Conservation (phyloP, 2,797 vertebrate species). For the Tapera naevia region DNA sequence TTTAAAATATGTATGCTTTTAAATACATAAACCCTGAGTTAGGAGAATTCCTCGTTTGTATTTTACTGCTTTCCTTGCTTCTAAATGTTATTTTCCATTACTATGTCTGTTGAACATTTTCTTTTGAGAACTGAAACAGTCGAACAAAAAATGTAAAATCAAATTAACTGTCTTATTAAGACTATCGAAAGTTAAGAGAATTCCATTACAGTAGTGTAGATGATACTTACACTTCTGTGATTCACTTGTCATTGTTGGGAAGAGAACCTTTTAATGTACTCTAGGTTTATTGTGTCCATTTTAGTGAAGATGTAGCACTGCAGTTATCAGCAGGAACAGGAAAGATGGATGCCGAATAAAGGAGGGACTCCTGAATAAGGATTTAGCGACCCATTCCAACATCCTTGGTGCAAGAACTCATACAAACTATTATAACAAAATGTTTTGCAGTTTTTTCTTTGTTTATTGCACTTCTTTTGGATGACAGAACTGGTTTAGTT, state of each 20-base stretch:
- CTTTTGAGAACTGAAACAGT: neutral
- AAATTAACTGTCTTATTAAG: neutral
- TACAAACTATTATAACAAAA: neutral
- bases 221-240: neutral
- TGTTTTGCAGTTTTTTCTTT: neutral
- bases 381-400: neutral
- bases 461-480: neutral
- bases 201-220: neutral
- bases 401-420: neutral
- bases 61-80: neutral
- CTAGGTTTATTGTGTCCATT: neutral
- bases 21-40: neutral
- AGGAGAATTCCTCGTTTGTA: neutral
- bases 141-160: neutral
- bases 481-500: neutral
- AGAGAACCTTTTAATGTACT: fast-evolving
- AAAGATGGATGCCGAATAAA: neutral
- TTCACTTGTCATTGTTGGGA: neutral
- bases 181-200: neutral
- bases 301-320: neutral
- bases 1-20: neutral
- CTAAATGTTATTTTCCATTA: neutral
- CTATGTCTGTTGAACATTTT: neutral
- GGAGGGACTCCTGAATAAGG: neutral
- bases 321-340: neutral